A percentile compares a stretch with the other conserved stretches of the same genome.
phyloP scores from a whole-genome alignment of 2,888 invertebrate genomes.

The Lepidochitona cinerea region DNA sequence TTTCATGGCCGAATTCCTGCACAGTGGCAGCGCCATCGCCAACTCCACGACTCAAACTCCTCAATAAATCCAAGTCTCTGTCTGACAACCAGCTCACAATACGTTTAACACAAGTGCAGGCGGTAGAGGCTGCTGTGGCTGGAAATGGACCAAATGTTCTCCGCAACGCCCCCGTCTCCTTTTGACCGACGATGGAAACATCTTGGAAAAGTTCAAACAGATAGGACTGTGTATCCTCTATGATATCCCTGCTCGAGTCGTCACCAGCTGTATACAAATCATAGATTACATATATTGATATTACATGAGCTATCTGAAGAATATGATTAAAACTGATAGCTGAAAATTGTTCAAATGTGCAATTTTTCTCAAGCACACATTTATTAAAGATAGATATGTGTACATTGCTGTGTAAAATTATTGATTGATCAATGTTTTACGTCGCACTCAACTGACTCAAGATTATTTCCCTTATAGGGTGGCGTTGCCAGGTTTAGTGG shows the following conservation, averaged over 20 bases:
- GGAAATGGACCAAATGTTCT: conserved; percentile 67
- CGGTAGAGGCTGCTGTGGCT: conserved; percentile 60
- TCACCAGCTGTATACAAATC: conserved; percentile 47
- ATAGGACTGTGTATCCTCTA: conserved; percentile 59
- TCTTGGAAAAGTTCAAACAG: conserved; percentile 61
- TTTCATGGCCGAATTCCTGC: conserved; percentile 54
- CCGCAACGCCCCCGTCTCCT: conserved; percentile 52
- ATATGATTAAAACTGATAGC: not conserved
- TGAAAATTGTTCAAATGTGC: not conserved
- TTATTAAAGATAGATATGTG: not conserved
- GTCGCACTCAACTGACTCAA: too few species aligned
- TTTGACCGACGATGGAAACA: conserved; percentile 49
- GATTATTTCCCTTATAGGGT: too few species aligned
- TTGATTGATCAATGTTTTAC: not conserved
- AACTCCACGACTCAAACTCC: conserved; percentile 39
- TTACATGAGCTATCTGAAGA: not conserved
- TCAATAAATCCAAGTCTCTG: conserved; percentile 36
- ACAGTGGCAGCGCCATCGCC: conserved; percentile 51
- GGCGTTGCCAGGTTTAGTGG: too few species aligned
- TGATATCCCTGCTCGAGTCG: conserved; percentile 49
- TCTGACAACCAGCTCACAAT: conserved; percentile 59
- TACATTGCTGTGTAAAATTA: not conserved
- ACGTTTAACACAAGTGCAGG: conserved; percentile 51
- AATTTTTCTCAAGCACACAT: not conserved
- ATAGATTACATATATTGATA: not conserved